Evolutionary conservation across 2,888 invertebrate genomes (phyloP), one percentile per base, ranked within the genome.

Genomic region (Dastarcus helophoroides): DNA sequence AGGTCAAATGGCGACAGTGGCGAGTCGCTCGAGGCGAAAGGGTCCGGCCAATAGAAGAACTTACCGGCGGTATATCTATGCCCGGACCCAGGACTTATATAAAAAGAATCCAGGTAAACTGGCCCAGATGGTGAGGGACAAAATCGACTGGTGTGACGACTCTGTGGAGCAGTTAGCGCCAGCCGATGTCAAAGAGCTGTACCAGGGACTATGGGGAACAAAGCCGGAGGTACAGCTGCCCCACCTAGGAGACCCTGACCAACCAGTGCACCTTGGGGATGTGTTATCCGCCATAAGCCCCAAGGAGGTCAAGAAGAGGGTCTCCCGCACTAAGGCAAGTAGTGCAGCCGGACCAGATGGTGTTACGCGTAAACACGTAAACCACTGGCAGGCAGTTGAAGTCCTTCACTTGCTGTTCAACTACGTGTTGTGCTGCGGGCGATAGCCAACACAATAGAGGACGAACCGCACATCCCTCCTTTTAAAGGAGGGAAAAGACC

Each of bases 401-500:
- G n/a, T n/a, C n/a, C n/a, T n/a, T 25, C 10, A 29, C 22, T 1
- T 25, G 8, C 22, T 25, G 21, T 44, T n/a, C 38, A 48, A 45
- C 24, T 15, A 40, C 2, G 10, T 44, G 0, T 21, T 43, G 38
- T 27, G 31, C 11, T 23, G 33, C 14, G 38, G 36, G 2, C 36
- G n/a, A 24, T 38, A 41, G 27, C 44, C 53, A n/a, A 36, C 41
- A 9, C 31, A 32, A 2, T 57, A 54, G 53, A 47, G 44, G 12
- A 31, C 7, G 19, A 56, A 54, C 28, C 39, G 53, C 8, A 58
- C 56, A 0, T 47, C 46, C 0, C 36, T 55, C 1, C 39, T 58
- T 0, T 51, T 46, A 0, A 56, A 58, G 29, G 41, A 42, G n/a
- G 52, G 51, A 0, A 54, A 54, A 22, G 51, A 56, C 29, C 11